Evolutionary conservation across 2,797 vertebrate species (phyloP).

Genomic region (Lithobates pipiens): DNA sequence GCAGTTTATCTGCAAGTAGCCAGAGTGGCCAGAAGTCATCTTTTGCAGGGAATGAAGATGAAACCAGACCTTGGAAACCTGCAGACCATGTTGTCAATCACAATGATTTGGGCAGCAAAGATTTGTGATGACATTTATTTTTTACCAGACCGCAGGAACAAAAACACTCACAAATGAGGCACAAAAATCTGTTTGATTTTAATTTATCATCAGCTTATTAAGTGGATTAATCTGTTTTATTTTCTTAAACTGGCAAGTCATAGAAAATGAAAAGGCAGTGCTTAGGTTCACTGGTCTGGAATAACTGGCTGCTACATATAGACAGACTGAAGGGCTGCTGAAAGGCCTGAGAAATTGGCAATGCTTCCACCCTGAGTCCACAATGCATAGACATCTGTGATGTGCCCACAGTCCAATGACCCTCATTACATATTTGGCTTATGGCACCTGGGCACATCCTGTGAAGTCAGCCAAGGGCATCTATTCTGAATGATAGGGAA

Average conservation of each 20-base stretch:
- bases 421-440: slow-evolving; percentile 74
- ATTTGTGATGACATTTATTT: too few species aligned
- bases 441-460: slow-evolving; percentile 77
- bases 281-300: slow-evolving; percentile 74
- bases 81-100: too few species aligned
- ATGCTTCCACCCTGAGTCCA: slow-evolving; percentile 71
- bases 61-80: too few species aligned
- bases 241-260: slow-evolving; percentile 49
- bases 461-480: slow-evolving; percentile 73
- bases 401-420: slow-evolving; percentile 75
- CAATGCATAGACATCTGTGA: slow-evolving; percentile 80
- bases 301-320: slow-evolving; percentile 69
- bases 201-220: slow-evolving; percentile 27
- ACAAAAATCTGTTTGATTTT: background rate
- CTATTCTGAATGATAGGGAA: slow-evolving; percentile 73
- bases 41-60: too few species aligned
- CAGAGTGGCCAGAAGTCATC: too few species aligned
- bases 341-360: slow-evolving; percentile 72
- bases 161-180: too few species aligned
- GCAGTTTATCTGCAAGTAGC: too few species aligned
- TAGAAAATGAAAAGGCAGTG: slow-evolving; percentile 72
- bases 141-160: too few species aligned
- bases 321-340: slow-evolving; percentile 67
- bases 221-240: slow-evolving; percentile 49
- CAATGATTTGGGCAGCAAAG: too few species aligned